phyloP scores from a whole-genome alignment of 2,888 invertebrate species.

The Brachyptera risi region DNA sequence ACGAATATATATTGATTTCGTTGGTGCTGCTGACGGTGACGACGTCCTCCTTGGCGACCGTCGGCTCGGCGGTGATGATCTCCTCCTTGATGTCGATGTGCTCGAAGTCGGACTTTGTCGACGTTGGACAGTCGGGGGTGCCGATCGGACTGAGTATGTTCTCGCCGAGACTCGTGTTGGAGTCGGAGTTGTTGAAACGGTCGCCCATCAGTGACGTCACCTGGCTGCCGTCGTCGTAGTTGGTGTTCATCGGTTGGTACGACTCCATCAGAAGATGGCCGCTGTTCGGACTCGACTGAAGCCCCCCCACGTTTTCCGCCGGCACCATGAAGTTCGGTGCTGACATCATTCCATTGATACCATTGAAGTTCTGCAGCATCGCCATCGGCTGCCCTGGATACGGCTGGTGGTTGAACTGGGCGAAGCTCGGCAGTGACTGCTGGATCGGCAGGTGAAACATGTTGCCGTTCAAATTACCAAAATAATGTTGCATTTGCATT shows the following conservation, averaged over 20 bases:
- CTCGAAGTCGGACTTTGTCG: constrained; percentile 35
- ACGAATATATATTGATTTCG: constrained; percentile 24
- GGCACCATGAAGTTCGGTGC: constrained; percentile 17
- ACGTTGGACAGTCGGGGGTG: constrained; percentile 39
- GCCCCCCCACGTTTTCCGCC: constrained; percentile 73
- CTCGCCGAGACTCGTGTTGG: constrained; percentile 36
- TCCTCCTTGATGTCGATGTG: constrained; percentile 13
- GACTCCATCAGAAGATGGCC: constrained; percentile 29
- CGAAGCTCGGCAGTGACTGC: constrained; percentile 60
- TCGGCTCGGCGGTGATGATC: constrained; percentile 26
- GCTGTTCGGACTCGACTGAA: constrained; percentile 43
- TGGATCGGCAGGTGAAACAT: constrained; percentile 42
- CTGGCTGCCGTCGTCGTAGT: constrained; percentile 25
- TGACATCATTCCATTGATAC: constrained; percentile 1
- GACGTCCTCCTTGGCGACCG: constrained; percentile 35
- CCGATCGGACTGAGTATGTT: constrained; percentile 29
- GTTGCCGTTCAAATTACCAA: constrained; percentile 10
- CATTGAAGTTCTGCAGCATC: constrained; percentile 43
- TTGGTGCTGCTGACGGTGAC: constrained; percentile 23
- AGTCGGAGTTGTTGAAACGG: constrained; percentile 39
- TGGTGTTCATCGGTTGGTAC: constrained; percentile 16
- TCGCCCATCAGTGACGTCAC: constrained; percentile 20
- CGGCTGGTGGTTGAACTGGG: constrained; percentile 51
- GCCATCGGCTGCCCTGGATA: constrained; percentile 8
- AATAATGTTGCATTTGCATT: constrained; percentile 15